Percentiles rank a stretch among this genome's conserved stretches.
Conservation (phyloP, 1,140 invertebrate genomes). For the Thrips palmi region DNA sequence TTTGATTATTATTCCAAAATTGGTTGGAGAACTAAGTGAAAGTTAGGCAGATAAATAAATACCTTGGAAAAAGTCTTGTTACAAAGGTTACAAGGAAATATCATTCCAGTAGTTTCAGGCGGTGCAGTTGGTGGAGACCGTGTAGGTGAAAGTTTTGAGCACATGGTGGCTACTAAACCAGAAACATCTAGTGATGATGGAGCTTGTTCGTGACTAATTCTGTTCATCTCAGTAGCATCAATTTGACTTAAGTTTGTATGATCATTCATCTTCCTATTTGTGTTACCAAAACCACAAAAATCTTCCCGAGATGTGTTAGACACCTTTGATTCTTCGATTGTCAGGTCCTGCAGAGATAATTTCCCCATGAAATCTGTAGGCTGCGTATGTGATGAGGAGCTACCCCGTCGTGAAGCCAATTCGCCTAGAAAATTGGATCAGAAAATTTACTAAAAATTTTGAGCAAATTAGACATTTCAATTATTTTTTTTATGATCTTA, state of each 20-base stretch:
- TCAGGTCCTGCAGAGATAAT: too few relatives aligned
- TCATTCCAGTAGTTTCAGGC: conserved; percentile 20
- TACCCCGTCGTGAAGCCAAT: conserved; percentile 2
- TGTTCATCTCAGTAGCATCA: too few relatives aligned
- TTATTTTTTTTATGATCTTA: conserved; percentile 16
- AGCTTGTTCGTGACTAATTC: too few relatives aligned
- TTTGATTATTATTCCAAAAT: conserved; percentile 1
- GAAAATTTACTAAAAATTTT: neutral
- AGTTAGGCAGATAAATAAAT: neutral
- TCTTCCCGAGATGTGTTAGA: too few relatives aligned
- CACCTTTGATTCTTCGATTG: too few relatives aligned
- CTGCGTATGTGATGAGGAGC: neutral
- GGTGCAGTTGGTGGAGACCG: conserved; percentile 15
- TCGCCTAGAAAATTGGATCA: conserved; percentile 7
- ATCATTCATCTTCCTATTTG: too few relatives aligned
- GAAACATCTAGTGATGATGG: too few relatives aligned
- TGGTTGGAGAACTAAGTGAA: conserved; percentile 5
- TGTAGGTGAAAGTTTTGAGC: conserved; percentile 15
- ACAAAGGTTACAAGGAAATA: conserved; percentile 25
- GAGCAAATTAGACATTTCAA: neutral
- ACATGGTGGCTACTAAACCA: conserved; percentile 7
- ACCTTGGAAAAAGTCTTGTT: conserved; percentile 33
- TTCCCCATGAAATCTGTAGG: too few relatives aligned
- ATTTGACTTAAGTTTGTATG: too few relatives aligned
- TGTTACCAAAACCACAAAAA: too few relatives aligned